Evolutionary conservation across 1,140 invertebrate genomes (phyloP).

Genomic region (Kradibia gibbosae): DNA sequence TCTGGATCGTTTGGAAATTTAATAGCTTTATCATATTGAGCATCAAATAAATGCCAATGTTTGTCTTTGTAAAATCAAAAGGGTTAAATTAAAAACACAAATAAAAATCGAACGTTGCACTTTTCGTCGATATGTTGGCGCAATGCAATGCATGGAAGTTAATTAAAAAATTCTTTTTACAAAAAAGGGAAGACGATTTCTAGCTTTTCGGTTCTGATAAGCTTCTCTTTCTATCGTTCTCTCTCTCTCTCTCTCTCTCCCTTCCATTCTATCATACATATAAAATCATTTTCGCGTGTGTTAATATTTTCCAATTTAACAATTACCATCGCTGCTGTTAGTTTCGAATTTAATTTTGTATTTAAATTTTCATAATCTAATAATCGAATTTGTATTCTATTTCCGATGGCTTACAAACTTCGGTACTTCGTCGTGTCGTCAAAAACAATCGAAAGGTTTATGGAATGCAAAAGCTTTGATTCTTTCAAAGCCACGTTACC

Average conservation of each 20-base stretch:
- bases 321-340: background rate
- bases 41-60: slow-evolving; percentile 36
- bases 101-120: slow-evolving; percentile 39
- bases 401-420: slow-evolving; percentile 20
- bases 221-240: background rate
- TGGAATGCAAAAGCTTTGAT: slow-evolving; percentile 51
- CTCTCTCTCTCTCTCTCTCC: background rate
- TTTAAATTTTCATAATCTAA: background rate
- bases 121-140: slow-evolving; percentile 46
- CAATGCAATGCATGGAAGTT: slow-evolving; percentile 10
- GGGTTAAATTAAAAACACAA: slow-evolving; percentile 8
- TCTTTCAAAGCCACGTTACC: slow-evolving; percentile 36
- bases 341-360: background rate
- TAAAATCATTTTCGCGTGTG: background rate
- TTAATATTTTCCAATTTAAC: background rate
- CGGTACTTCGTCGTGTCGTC: slow-evolving; percentile 43
- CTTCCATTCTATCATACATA: background rate
- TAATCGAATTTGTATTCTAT: background rate
- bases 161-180: slow-evolving; percentile 29
- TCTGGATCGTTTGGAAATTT: slow-evolving; percentile 30
- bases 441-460: slow-evolving; percentile 38
- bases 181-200: slow-evolving; percentile 39
- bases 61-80: background rate
- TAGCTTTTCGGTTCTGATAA: slow-evolving; percentile 23
- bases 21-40: slow-evolving; percentile 36